These are phyloP conservation scores for Hippoglossus hippoglossus DNA, from an alignment of 2,797 vertebrate genomes.

Conservation along the genomic window DNA sequence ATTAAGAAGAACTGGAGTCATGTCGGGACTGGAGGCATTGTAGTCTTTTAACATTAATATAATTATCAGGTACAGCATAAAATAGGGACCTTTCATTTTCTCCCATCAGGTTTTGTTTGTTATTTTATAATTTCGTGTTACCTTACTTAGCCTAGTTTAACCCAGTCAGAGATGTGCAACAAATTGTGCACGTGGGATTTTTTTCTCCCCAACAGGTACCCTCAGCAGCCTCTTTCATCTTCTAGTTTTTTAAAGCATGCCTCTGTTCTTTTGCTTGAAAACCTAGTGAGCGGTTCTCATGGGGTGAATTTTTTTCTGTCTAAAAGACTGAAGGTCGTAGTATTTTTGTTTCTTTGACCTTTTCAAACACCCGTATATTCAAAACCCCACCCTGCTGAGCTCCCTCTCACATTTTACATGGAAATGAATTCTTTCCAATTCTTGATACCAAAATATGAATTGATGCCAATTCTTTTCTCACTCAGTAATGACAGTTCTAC, in stretches of 20 bases:
- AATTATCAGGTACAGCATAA: slow-evolving; percentile 48
- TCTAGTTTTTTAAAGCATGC: neutral
- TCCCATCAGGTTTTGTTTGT: slow-evolving; percentile 15
- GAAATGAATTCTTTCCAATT: too few species aligned
- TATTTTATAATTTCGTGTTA: slow-evolving; percentile 30
- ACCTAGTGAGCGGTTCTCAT: slow-evolving; percentile 34
- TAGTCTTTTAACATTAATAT: slow-evolving; percentile 43
- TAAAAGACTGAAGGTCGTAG: slow-evolving; percentile 20
- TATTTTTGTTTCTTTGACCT: slow-evolving; percentile 62
- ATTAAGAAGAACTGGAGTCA: slow-evolving; percentile 33
- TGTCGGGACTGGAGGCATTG: slow-evolving; percentile 42
- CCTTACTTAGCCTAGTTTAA: neutral
- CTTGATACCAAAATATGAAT: too few species aligned
- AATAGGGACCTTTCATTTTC: slow-evolving; percentile 48
- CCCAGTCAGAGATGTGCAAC: neutral
- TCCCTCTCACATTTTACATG: slow-evolving; percentile 15
- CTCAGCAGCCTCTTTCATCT: neutral
- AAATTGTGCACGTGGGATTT: slow-evolving; percentile 2
- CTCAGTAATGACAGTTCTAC: neutral
- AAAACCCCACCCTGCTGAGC: slow-evolving; percentile 34
- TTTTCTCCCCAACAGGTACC: neutral
- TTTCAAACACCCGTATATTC: slow-evolving; percentile 6
- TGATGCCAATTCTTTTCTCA: neutral
- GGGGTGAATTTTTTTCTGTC: slow-evolving; percentile 45
- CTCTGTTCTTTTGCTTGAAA: slow-evolving; percentile 12